Conservation (phyloP, 2,888 invertebrate genomes). For the Phytoseiulus persimilis region DNA sequence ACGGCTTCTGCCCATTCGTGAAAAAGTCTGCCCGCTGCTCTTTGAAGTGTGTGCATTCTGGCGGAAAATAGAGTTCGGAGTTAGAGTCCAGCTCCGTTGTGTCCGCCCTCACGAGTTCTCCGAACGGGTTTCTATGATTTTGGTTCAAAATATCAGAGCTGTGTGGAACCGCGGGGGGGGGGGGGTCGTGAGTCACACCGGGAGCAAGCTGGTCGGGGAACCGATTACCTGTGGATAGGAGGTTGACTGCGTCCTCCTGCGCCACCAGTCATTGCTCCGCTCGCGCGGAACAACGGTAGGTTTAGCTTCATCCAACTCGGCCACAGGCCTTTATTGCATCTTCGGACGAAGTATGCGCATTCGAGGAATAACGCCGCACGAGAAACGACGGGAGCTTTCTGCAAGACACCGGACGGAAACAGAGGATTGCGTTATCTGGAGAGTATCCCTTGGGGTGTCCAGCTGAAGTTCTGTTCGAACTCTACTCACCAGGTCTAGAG, state of each 20-base stretch:
- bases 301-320: conserved; percentile 93
- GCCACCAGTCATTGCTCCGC: conserved; percentile 50
- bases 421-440: too few species aligned
- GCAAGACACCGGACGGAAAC: conserved; percentile 54
- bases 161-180: conserved; percentile 6
- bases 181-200: conserved; percentile 39
- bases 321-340: conserved; percentile 97
- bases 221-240: conserved; percentile 55
- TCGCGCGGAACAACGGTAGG: conserved; percentile 63
- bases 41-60: conserved; percentile 61
- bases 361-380: conserved; percentile 85
- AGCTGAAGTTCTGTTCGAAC: too few species aligned
- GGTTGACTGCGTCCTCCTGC: conserved; percentile 48
- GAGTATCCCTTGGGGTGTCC: too few species aligned
- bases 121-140: conserved; percentile 46
- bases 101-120: too few species aligned
- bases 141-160: conserved; percentile 40
- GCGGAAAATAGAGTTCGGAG: background rate
- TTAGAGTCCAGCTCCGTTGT: too few species aligned
- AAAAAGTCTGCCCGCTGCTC: conserved; percentile 90
- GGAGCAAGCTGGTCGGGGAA: background rate
- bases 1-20: conserved; percentile 93
- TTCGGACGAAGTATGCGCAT: conserved; percentile 90
- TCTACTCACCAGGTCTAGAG: conserved; percentile 71
- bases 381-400: conserved; percentile 85